Conservation (phyloP, 2,797 vertebrate species). For the Lophotriccus pileatus region DNA sequence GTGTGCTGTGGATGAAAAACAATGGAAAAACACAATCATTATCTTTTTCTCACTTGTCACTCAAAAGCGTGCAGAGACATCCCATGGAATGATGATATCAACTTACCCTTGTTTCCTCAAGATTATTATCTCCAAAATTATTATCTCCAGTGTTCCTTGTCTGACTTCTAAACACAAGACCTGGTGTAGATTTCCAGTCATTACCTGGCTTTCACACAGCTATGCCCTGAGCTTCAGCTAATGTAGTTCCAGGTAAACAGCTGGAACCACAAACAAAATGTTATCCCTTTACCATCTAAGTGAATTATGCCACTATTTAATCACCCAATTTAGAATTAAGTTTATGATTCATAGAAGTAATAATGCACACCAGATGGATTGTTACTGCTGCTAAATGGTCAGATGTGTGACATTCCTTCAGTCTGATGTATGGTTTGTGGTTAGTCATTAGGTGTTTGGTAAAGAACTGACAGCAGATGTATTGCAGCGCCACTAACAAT, state of each 20-base stretch:
- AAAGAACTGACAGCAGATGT: neutral
- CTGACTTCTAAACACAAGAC: neutral
- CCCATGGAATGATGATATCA: neutral
- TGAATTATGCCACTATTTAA: constrained; percentile 17
- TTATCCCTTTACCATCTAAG: neutral
- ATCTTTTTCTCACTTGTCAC: neutral
- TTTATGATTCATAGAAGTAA: constrained; percentile 15
- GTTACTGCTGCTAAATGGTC: neutral
- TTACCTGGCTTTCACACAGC: neutral
- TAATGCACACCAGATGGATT: constrained; percentile 28
- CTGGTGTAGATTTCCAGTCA: neutral
- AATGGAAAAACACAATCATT: neutral
- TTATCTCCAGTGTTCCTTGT: neutral
- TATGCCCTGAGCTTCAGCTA: neutral
- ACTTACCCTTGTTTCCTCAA: neutral
- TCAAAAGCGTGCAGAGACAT: neutral
- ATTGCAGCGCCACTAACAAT: neutral
- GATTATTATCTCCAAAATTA: neutral
- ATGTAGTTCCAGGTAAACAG: constrained; percentile 29
- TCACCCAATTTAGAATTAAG: constrained; percentile 31
- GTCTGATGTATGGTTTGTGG: neutral
- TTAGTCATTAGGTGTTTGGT: neutral
- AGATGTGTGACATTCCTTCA: neutral
- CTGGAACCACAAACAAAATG: constrained; percentile 23
- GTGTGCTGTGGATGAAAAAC: neutral